Evolutionary conservation across 2,888 invertebrate genomes (phyloP), one percentile per base, ranked within the genome.

Genomic region (Ariolimax columbianus): DNA sequence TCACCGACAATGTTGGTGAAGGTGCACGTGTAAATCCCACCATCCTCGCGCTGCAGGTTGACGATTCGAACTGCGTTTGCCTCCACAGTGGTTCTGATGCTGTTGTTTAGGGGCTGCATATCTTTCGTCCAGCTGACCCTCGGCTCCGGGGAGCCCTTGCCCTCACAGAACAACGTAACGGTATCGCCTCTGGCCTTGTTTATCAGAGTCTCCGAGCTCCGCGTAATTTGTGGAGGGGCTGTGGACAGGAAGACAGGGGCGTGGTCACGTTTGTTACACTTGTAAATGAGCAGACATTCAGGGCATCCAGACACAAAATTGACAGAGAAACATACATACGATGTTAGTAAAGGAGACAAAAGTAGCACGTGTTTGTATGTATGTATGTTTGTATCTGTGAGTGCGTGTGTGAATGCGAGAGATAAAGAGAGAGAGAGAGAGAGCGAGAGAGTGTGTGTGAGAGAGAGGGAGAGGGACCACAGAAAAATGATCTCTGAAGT

Each of bases 1-100:
- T 98, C 97, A 30, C 98, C 98, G 95, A 98, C 98, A 92, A 97
- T 97, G 95, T 98, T 98, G 92, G 97, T 96, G 92, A 98, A 98
- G 94, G 98, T 97, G 95, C 98, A 99, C 90, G 97, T 97, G 95
- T 98, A 99, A 95, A 98, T 98, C 86, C 98, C 98, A 92, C 98
- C 98, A 95, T 99, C 98, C 93, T 97, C 97, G 95, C 97, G 97
- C 90, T 97, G 96, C 93, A 99, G 97, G 95, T 97, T 97, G 93
- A 97, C 96, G 94, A 99, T 98, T 93, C 97, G 96, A 90, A 98
- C 96, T 94, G 98, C 88, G 73, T 88, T 89, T 17, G 89, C 90
- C 66, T 90, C 88, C 33, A 91, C 86, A 19, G 86, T 86, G 51
- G 90, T 78, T 11, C 91, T 88, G 14, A 86, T 85, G 19, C 89